Evolutionary conservation across 2,888 invertebrate species (phyloP).

Genomic region (Mactromeris polynyma): DNA sequence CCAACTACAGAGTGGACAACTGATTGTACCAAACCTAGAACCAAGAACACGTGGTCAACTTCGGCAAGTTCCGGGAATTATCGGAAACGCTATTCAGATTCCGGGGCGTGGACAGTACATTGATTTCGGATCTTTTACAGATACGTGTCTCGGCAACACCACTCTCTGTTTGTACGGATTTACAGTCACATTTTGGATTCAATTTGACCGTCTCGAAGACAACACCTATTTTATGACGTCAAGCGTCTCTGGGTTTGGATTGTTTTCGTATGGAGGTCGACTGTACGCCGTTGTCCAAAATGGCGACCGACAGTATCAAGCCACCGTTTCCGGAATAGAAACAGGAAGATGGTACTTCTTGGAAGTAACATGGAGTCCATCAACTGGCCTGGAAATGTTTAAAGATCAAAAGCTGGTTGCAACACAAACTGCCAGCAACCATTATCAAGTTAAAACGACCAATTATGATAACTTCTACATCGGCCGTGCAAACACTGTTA

Average conservation of each 20-base stretch:
- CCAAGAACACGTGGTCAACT: slow-evolving; percentile 74
- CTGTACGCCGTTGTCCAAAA: slow-evolving; percentile 76
- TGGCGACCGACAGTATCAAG: slow-evolving; percentile 74
- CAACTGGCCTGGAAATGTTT: slow-evolving; percentile 79
- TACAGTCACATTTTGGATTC: slow-evolving; percentile 82
- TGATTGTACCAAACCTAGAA: slow-evolving; percentile 67
- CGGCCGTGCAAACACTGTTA: slow-evolving; percentile 74
- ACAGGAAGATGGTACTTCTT: slow-evolving; percentile 84
- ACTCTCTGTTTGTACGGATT: slow-evolving; percentile 82
- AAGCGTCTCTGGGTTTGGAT: slow-evolving; percentile 77
- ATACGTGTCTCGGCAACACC: slow-evolving; percentile 83
- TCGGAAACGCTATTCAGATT: slow-evolving; percentile 76
- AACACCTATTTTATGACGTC: slow-evolving; percentile 76
- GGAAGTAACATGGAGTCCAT: slow-evolving; percentile 83
- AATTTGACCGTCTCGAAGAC: slow-evolving; percentile 74
- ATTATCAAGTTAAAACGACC: slow-evolving; percentile 38
- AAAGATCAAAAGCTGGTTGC: slow-evolving; percentile 77
- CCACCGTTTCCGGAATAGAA: slow-evolving; percentile 67
- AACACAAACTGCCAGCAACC: slow-evolving; percentile 61
- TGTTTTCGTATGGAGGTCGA: slow-evolving; percentile 75
- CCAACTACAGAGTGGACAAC: slow-evolving; percentile 65
- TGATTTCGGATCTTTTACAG: slow-evolving; percentile 77
- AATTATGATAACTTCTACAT: slow-evolving; percentile 77
- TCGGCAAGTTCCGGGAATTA: slow-evolving; percentile 74
- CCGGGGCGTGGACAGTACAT: slow-evolving; percentile 80